Evolutionary conservation across 2,888 invertebrate species (phyloP), one percentile per base, ranked within the genome.

Genomic region (Tenthredo amoena): DNA sequence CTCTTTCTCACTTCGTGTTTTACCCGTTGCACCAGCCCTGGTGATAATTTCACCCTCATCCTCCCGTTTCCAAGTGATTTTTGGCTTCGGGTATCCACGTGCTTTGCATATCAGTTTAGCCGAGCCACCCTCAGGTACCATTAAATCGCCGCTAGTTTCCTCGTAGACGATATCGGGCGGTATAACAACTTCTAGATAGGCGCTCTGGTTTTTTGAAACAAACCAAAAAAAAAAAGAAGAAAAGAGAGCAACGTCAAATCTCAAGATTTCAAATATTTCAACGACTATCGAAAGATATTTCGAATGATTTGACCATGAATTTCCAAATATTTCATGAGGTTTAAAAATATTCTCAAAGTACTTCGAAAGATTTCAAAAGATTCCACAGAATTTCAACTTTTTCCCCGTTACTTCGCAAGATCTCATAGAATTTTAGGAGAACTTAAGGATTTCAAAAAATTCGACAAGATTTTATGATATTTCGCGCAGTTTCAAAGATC

Each of bases 101-200:
- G 98, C 98, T 93, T 97, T 97, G 94, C 98, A 98, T 86, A 97
- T 96, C 89, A 98, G 94, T 93, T 98, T 98, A 0, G 97, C 98
- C 7, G 97, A 96, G 62, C 98, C 98, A 83, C 98, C 98, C 94
- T 98, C 98, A n/a, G 98, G 98, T 84, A 98, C 98, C 97, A 98
- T 98, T 95, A 98, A 96, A 93, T 98, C 98, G 18, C 98, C 98
- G 82, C 98, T 97, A 12, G 98, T 98, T 93, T 98, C 98, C 91
- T 98, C 98, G 92, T 97, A 97, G 90, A 98, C 95, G 89, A 98
- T 98, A 92, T 98, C 98, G 84, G 98, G 98, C 50, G 98, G 98
- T 91, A 98, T 98, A 47, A 98, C 98, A 88, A 98, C 98, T 94
- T 98, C 98, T 91, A 98, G 94, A 93, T 96, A 97, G 88, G 98